Percentiles rank a stretch among this genome's conserved stretches.
Conservation (phyloP, 1,140 invertebrate species). For the Cyclargus thomasi region DNA sequence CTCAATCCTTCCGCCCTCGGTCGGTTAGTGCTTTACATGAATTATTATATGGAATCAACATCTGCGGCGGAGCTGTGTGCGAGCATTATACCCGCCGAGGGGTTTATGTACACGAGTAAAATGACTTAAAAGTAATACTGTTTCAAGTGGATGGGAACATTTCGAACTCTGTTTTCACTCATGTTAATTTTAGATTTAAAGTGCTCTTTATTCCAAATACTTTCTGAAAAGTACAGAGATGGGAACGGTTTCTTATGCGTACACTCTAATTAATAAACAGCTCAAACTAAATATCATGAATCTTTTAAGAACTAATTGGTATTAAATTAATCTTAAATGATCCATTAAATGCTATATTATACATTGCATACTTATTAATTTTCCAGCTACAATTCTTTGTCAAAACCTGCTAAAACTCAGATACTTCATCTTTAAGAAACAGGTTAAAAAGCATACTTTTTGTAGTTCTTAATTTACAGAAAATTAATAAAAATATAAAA, state of each 20-base stretch:
- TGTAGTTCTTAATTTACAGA: too few species aligned
- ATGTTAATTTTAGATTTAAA: slow-evolving; percentile 60
- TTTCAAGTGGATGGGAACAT: slow-evolving; percentile 70
- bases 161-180: slow-evolving; percentile 59
- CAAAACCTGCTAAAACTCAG: too few species aligned
- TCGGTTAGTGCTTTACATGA: slow-evolving; percentile 72
- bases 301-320: too few species aligned
- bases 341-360: too few species aligned
- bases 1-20: slow-evolving; percentile 72
- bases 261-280: not conserved
- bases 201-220: slow-evolving; percentile 42
- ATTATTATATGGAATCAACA: slow-evolving; percentile 75
- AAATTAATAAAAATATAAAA: too few species aligned
- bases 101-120: slow-evolving; percentile 68
- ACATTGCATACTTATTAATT: too few species aligned
- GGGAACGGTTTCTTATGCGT: not conserved
- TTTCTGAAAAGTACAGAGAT: slow-evolving; percentile 22
- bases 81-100: slow-evolving; percentile 48
- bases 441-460: too few species aligned
- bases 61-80: slow-evolving; percentile 54
- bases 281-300: too few species aligned
- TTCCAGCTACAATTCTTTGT: too few species aligned
- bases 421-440: too few species aligned
- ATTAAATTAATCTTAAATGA: too few species aligned
- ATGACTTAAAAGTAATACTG: slow-evolving; percentile 67